These are phyloP conservation scores for Atractosteus spatula DNA, from an alignment of 2,113 vertebrate genomes.

Conservation along the genomic window DNA sequence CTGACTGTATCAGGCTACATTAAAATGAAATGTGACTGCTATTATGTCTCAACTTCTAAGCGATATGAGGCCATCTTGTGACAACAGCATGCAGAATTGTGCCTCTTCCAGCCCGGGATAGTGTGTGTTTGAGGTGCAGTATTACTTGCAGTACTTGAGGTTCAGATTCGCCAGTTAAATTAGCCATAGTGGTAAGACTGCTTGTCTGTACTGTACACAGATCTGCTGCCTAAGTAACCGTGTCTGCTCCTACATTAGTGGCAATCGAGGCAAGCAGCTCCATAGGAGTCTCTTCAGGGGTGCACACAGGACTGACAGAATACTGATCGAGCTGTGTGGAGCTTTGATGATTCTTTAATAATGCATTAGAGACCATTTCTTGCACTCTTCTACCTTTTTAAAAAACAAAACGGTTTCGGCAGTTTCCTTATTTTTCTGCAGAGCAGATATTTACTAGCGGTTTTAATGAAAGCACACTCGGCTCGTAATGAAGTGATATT, in stretches of 20 bases:
- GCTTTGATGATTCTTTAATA: background rate
- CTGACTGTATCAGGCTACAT: too few species aligned
- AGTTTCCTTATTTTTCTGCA: background rate
- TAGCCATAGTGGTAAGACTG: constrained; percentile 22
- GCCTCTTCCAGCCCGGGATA: too few species aligned
- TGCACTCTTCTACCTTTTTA: background rate
- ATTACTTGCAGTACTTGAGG: background rate
- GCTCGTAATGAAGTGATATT: constrained; percentile 5
- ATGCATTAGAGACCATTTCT: background rate
- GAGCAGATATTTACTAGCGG: background rate
- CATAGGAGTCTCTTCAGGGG: background rate
- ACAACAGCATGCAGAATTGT: too few species aligned
- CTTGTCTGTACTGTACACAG: constrained; percentile 20
- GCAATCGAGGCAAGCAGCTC: background rate
- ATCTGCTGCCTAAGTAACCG: constrained; percentile 31
- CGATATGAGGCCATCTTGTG: too few species aligned
- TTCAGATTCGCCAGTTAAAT: constrained; percentile 18
- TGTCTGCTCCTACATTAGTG: constrained; percentile 24
- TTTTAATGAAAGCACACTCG: background rate
- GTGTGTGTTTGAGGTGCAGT: too few species aligned
- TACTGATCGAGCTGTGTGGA: too few species aligned
- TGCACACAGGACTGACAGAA: background rate
- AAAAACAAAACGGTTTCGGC: background rate
- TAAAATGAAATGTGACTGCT: too few species aligned
- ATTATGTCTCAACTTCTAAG: too few species aligned